These are phyloP conservation scores for Oxyruncus cristatus DNA, from an alignment of 2,113 vertebrate genomes.

Conservation along the genomic window DNA sequence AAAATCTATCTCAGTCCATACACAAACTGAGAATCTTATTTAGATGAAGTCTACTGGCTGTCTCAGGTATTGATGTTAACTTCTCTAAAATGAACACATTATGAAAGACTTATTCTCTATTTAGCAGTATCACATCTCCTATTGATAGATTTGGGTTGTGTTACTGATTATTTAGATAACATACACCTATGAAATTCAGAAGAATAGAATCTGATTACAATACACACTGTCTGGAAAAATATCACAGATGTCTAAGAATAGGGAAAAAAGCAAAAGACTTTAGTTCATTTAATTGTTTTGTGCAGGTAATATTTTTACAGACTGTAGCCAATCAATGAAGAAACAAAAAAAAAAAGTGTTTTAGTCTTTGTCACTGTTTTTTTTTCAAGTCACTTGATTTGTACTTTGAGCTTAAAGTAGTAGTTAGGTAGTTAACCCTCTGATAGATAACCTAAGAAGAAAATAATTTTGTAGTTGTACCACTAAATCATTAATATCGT, in stretches of 20 bases:
- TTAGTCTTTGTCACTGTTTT: background rate
- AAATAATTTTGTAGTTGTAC: background rate
- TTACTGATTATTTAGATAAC: background rate
- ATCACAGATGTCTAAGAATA: background rate
- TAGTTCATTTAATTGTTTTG: background rate
- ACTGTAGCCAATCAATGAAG: background rate
- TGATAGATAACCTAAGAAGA: background rate
- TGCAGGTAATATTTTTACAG: constrained; percentile 1
- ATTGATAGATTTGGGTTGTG: background rate
- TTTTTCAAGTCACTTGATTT: background rate
- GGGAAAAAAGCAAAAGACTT: background rate
- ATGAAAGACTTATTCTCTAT: background rate
- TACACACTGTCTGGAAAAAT: background rate
- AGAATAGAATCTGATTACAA: background rate
- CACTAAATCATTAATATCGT: background rate
- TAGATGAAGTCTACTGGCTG: background rate
- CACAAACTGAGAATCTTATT: background rate
- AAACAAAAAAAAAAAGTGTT: background rate
- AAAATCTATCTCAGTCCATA: background rate
- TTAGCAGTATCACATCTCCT: background rate
- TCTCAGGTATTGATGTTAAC: background rate
- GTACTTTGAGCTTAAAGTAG: background rate
- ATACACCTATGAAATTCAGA: background rate
- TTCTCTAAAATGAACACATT: background rate
- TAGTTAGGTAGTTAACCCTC: background rate